Evolutionary conservation across 2,888 invertebrate genomes (phyloP).

Genomic region (Stenurella melanura): DNA sequence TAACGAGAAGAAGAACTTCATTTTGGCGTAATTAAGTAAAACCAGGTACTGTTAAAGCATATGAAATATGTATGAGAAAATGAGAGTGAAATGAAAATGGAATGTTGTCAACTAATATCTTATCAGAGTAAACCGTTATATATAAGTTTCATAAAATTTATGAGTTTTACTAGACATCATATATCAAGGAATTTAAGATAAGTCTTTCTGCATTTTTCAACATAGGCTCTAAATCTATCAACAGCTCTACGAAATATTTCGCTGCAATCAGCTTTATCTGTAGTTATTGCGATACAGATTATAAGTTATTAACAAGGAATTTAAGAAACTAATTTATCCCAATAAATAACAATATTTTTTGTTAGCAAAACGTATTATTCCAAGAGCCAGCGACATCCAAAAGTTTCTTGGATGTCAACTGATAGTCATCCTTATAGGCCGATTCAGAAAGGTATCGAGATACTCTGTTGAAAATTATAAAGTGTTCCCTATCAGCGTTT

Average conservation of each 20-base stretch:
- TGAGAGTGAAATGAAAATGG: background rate
- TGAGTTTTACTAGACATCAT: background rate
- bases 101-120: background rate
- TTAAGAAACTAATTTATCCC: too few relatives aligned
- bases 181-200: constrained; percentile 4
- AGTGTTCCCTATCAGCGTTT: too few relatives aligned
- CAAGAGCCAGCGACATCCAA: too few relatives aligned
- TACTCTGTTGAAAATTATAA: too few relatives aligned
- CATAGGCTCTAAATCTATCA: background rate
- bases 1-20: background rate
- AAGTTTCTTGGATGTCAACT: too few relatives aligned
- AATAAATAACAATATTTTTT: too few relatives aligned
- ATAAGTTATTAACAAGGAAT: too few relatives aligned
- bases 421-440: too few relatives aligned
- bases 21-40: background rate
- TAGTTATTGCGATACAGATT: background rate
- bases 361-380: too few relatives aligned
- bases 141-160: background rate
- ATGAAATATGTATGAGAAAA: background rate
- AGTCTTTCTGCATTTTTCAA: background rate
- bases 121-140: background rate
- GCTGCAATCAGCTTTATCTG: background rate
- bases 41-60: background rate
- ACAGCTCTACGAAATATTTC: too few relatives aligned
- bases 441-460: too few relatives aligned